Evolutionary conservation across 1,140 invertebrate species (phyloP), one percentile per base, ranked within the genome.

Genomic region (Lamellibrachia luymesi): DNA sequence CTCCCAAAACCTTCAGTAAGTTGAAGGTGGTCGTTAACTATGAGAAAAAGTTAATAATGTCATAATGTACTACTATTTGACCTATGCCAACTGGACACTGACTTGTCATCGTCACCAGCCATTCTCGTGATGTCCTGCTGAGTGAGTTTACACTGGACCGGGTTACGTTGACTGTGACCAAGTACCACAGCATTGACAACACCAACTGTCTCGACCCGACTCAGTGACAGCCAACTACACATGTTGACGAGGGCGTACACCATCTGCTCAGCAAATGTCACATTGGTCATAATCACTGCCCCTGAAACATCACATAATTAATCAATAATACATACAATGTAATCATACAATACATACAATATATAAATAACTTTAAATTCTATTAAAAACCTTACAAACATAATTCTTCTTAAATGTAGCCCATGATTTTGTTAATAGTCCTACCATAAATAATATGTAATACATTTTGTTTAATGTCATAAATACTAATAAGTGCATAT

Each of bases 201-300:
- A 50, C 52, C 92, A 27, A 92, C n/a, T 92, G 56, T 52, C 50
- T 92, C 92, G 17, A 51, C 49, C 22, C 56, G 7, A 51, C 51
- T 92, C 50, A 92, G 10, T 13, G 7, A 7, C 8, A 92, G 27
- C 50, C 38, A 64, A 64, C 8, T 51, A 52, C 50, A 64, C 50
- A 52, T 52, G 92, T 92, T 92, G 50, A 64, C 92, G 38, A 92
- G 38, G 2, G 92, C 92, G 6, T 64, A 92, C 27, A 92, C 51
- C 92, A 92, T 50, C 51, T 92, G 92, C 56, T 51, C 50, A 56
- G 56, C 92, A 51, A 92, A 92, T 52, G 56, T 64, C 51, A 51
- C 92, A 52, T 92, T 92, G 25, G 92, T 92, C 13, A 17, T 91
- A 91, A 91, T 50, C 13, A 80, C 64, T 80, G 64, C 64, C 64